Evolutionary conservation across 2,888 invertebrate species (phyloP).

Genomic region (Cheilosia impressa): DNA sequence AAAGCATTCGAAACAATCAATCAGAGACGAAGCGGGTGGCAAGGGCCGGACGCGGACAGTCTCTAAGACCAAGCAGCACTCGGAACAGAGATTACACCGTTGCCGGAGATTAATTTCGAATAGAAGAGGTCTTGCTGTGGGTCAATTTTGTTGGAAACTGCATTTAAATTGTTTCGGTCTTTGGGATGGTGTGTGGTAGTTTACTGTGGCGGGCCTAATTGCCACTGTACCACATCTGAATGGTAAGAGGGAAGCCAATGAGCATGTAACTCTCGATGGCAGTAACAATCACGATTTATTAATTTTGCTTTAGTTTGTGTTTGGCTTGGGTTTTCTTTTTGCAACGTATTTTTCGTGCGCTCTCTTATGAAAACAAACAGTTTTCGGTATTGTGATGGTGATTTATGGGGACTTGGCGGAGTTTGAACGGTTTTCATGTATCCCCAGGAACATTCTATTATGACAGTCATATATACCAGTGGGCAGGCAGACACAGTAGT

Average conservation of each 20-base stretch:
- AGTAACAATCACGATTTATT: slow-evolving; percentile 75
- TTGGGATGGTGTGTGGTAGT: slow-evolving; percentile 50
- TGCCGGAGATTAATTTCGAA: slow-evolving; percentile 66
- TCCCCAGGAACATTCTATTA: slow-evolving; percentile 62
- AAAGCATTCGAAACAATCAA: slow-evolving; percentile 26
- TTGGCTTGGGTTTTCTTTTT: neutral
- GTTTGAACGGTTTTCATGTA: slow-evolving; percentile 33
- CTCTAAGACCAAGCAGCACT: neutral
- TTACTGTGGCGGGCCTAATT: slow-evolving; percentile 66
- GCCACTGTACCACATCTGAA: slow-evolving; percentile 59
- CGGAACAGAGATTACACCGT: slow-evolving; percentile 38
- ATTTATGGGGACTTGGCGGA: slow-evolving; percentile 52
- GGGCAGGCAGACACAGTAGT: slow-evolving; percentile 18
- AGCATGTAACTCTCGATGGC: slow-evolving; percentile 58
- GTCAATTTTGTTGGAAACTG: slow-evolving; percentile 70
- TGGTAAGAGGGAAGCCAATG: slow-evolving; percentile 59
- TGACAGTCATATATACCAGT: slow-evolving; percentile 11
- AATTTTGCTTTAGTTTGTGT: slow-evolving; percentile 46
- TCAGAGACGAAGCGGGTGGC: slow-evolving; percentile 11
- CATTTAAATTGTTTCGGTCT: slow-evolving; percentile 65
- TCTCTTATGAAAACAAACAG: slow-evolving; percentile 16
- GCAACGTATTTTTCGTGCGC: slow-evolving; percentile 15
- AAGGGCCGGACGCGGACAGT: slow-evolving; percentile 48
- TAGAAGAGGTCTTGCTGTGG: slow-evolving; percentile 72
- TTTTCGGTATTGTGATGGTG: slow-evolving; percentile 28